Percentiles rank a stretch among this genome's conserved stretches.
These are phyloP conservation scores for Cygnus buccinator DNA, from an alignment of 2,113 vertebrate species.

Conservation along the genomic window DNA sequence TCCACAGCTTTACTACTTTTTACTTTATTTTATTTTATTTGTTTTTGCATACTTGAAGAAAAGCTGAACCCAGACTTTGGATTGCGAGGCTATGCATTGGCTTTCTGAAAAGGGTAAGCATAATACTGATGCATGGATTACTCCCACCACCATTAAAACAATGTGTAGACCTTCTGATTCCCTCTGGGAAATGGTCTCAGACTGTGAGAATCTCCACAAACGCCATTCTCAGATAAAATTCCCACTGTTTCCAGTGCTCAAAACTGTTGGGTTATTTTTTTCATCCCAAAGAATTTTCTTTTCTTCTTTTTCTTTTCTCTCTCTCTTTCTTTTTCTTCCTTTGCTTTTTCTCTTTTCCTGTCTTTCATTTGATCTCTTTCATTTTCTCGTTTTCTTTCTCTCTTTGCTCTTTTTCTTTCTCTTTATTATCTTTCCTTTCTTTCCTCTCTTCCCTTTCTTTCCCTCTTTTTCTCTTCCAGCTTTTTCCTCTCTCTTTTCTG, in stretches of 20 bases:
- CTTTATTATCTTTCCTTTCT: too few relatives aligned
- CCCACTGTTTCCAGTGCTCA: not conserved
- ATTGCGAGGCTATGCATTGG: not conserved
- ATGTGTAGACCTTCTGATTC: not conserved
- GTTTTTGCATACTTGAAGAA: not conserved
- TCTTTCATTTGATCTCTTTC: too few relatives aligned
- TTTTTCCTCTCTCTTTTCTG: too few relatives aligned
- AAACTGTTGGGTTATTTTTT: not conserved
- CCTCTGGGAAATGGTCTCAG: not conserved
- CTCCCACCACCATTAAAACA: not conserved
- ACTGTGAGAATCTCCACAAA: not conserved
- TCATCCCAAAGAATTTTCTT: fast-evolving
- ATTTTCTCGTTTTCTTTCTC: too few relatives aligned
- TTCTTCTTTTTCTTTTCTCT: too few relatives aligned
- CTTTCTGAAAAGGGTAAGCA: not conserved
- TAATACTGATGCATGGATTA: not conserved
- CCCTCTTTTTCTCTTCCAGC: too few relatives aligned
- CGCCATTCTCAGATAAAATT: not conserved
- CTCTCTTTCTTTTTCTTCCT: too few relatives aligned
- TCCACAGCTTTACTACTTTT: not conserved
- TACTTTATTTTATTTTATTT: not conserved
- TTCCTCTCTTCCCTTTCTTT: too few relatives aligned
- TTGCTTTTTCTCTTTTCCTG: too few relatives aligned
- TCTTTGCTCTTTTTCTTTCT: too few relatives aligned
- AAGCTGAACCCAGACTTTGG: not conserved